Evolutionary conservation across 1,140 invertebrate genomes (phyloP).

Genomic region (Penaeus chinensis): DNA sequence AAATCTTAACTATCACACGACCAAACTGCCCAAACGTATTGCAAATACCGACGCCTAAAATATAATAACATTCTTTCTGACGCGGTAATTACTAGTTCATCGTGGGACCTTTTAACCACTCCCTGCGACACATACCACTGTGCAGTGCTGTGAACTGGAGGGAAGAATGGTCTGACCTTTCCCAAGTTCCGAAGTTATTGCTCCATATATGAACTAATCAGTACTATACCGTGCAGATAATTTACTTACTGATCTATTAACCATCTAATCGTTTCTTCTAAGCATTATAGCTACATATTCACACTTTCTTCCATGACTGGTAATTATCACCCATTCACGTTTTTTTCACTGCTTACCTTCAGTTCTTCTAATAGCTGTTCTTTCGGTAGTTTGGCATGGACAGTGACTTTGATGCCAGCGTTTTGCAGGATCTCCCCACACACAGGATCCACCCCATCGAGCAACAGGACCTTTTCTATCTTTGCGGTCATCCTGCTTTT

Average conservation of each 20-base stretch:
- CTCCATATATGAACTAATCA: neutral
- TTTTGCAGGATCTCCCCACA: constrained; percentile 84
- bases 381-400: constrained; percentile 84
- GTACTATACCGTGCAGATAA: neutral
- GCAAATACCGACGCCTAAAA: too few relatives aligned
- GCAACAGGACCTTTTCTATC: constrained; percentile 82
- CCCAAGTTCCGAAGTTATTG: neutral
- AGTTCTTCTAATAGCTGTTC: constrained; percentile 88
- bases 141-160: too few relatives aligned
- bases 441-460: constrained; percentile 88
- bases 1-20: too few relatives aligned
- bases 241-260: neutral
- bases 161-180: too few relatives aligned
- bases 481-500: constrained; percentile 67
- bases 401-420: constrained; percentile 83
- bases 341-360: constrained; percentile 74
- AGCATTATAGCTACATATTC: constrained; percentile 25
- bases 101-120: too few relatives aligned
- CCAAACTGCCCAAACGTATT: too few relatives aligned
- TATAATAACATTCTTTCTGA: too few relatives aligned
- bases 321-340: neutral
- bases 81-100: too few relatives aligned
- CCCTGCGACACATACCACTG: too few relatives aligned
- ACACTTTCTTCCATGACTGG: neutral
- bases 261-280: neutral